phyloP scores from a whole-genome alignment of 30 jellyfish, hydroid and myxozoan species.

The Sanderia malayensis region DNA sequence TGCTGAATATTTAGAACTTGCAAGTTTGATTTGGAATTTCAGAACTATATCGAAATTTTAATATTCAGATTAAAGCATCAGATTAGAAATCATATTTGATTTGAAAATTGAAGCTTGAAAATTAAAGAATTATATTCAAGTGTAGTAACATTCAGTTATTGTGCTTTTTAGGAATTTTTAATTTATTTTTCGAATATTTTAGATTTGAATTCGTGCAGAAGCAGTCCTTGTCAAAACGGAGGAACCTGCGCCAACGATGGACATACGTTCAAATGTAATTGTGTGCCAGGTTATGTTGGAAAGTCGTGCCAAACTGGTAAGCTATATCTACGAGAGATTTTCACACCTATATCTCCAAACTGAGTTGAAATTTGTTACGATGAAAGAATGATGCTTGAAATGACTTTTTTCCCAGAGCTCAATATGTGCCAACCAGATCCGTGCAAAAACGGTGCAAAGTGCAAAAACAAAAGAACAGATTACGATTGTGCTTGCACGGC shows the following conservation, averaged over 20 bases:
- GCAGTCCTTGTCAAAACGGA: conserved; percentile 5
- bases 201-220: conserved; percentile 12
- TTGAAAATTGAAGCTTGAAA: no score
- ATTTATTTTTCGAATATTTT: not conserved
- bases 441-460: conserved; percentile 1
- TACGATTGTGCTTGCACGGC: conserved; percentile 3
- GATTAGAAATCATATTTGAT: no score
- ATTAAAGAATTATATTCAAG: no score
- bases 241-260: conserved; percentile 6
- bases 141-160: no score
- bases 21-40: no score
- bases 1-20: no score
- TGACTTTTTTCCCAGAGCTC: not conserved
- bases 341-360: no score
- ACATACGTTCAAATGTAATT: not conserved
- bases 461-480: not conserved
- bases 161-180: no score
- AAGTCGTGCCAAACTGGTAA: not conserved
- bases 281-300: conserved; percentile 8
- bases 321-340: not conserved
- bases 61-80: no score
- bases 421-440: conserved; percentile 9
- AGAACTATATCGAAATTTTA: no score
- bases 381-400: no score
- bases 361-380: no score